These are phyloP conservation scores for Cossypha caffra DNA, from an alignment of 2,797 vertebrate genomes.

Conservation along the genomic window DNA sequence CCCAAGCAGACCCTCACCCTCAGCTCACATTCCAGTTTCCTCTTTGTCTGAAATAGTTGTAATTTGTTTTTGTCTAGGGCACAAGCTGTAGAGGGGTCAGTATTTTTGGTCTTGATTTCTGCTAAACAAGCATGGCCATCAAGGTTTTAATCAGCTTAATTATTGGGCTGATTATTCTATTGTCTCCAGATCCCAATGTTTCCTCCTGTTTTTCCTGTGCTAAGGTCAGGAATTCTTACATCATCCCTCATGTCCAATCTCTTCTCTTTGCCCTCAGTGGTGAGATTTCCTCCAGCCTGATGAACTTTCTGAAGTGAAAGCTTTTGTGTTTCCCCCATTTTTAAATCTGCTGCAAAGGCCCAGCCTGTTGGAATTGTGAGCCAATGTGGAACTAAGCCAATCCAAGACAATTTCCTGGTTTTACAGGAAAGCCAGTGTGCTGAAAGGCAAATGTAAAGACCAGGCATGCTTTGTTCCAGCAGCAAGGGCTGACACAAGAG, in stretches of 20 bases:
- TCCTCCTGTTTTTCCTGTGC: conserved; percentile 57
- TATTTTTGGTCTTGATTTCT: background rate
- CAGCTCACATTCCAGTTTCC: background rate
- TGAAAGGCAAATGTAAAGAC: background rate
- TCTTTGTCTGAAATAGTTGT: background rate
- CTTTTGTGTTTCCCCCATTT: background rate
- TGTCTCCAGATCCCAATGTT: conserved; percentile 2
- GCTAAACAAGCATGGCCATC: background rate
- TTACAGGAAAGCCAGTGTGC: background rate
- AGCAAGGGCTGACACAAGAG: background rate
- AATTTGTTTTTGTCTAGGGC: background rate
- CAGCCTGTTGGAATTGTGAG: background rate
- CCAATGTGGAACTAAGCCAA: background rate
- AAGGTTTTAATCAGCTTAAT: background rate
- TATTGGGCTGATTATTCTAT: conserved; percentile 9
- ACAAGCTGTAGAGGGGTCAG: background rate
- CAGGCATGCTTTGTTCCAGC: background rate
- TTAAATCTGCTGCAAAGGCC: background rate
- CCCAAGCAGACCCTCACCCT: background rate
- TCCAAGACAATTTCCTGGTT: background rate
- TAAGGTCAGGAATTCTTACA: conserved; percentile 34
- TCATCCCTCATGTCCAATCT: background rate
- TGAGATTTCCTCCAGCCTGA: background rate
- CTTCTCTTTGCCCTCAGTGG: background rate
- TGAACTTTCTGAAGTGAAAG: background rate